Base-by-base conservation (phyloP, 2,888 invertebrate genomes). In the Phalera bucephala region DNA sequence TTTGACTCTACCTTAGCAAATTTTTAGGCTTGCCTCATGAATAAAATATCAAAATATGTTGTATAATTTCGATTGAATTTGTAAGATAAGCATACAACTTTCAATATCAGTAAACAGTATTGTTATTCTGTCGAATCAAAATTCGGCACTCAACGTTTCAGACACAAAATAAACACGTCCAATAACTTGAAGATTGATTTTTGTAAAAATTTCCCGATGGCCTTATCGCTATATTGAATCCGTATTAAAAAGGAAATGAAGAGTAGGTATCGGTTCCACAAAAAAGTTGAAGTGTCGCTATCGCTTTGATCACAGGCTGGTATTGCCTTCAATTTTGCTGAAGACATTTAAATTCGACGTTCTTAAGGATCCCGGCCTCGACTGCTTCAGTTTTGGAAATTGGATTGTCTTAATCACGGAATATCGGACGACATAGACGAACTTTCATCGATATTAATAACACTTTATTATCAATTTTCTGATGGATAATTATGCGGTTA, bases 141-240 rank as follows among this genome's bases (percentile, higher is more conserved):
- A 8, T 6, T 7, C 8, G 22, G 8, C 14, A 22, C 8, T 22
- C 8, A 22, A 8, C n/a, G 5, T 17, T 17, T 17, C 3, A 15
- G 36, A 45, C 42, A 50, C 31, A 48, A 55, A 44, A 48, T 57
- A 55, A 57, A 52, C 48, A 54, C 37, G 31, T 40, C 44, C 38
- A 63, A 56, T 54, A 56, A 44, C 41, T 36, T 26, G 37, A 42
- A 55, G 57, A 62, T 57, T 64, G 60, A 62, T 63, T 68, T 63
- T 48, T 52, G 48, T 48, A 45, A 59, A 61, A 61, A 47, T 58
- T 53, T 53, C 41, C 45, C 52, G 53, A 62, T 61, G 56, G 56
- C 62, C 65, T 72, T 78, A 78, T 75, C 74, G 57, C 53, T 65
- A 66, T 74, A 79, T 76, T 75, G 72, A 72, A 79, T 75, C 72